Evolutionary conservation across 2,888 invertebrate genomes (phyloP).

Genomic region (Chrysodeixis includens): DNA sequence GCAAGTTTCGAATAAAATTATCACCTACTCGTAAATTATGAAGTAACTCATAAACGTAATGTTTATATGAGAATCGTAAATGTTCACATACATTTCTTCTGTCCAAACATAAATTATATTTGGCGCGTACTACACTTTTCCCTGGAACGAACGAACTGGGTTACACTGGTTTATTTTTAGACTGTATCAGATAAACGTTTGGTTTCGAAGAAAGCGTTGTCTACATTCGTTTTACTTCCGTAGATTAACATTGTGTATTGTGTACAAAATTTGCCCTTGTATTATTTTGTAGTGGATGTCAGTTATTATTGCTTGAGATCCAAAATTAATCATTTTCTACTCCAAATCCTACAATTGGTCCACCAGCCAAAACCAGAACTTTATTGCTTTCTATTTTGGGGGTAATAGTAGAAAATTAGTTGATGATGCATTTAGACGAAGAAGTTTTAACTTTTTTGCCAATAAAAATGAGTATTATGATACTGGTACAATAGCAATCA

Average conservation of each 20-base stretch:
- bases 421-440: too few species aligned
- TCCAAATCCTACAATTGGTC: too few species aligned
- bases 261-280: too few species aligned
- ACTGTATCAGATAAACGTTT: conserved; percentile 2
- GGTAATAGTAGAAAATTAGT: too few species aligned
- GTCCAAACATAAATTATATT: conserved; percentile 50
- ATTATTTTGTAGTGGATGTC: too few species aligned
- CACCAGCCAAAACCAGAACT: too few species aligned
- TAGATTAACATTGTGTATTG: background rate
- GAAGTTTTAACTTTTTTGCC: too few species aligned
- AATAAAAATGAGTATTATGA: too few species aligned
- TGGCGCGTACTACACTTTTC: conserved; percentile 12
- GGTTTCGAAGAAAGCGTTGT: background rate
- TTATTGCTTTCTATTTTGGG: too few species aligned
- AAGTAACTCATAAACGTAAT: background rate
- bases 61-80: background rate
- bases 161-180: conserved; percentile 1
- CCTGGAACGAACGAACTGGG: conserved; percentile 4
- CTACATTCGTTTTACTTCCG: conserved; percentile 6
- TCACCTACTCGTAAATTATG: background rate
- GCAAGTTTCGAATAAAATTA: background rate
- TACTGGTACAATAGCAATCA: too few species aligned
- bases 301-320: too few species aligned
- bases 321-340: too few species aligned
- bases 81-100: background rate